Evolutionary conservation across 2,888 invertebrate species (phyloP).

Genomic region (Philereme transversata): DNA sequence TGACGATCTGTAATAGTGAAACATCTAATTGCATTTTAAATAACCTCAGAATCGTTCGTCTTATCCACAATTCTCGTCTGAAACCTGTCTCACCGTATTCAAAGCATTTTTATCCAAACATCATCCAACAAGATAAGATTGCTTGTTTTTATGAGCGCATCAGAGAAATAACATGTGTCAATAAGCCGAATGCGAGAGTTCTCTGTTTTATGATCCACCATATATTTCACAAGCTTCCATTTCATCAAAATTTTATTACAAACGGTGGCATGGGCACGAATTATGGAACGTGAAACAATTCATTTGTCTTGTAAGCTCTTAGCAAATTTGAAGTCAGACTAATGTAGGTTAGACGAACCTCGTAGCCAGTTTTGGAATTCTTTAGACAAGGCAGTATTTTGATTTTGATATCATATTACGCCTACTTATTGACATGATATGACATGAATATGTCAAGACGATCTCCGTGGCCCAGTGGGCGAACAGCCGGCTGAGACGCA

Average conservation of each 20-base stretch:
- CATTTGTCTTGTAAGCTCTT: constrained; percentile 23
- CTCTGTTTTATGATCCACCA: constrained; percentile 55
- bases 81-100: constrained; percentile 36
- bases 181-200: constrained; percentile 53
- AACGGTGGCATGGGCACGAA: constrained; percentile 38
- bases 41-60: constrained; percentile 27
- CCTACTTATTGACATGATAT: too few relatives aligned
- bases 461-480: too few relatives aligned
- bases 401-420: too few relatives aligned
- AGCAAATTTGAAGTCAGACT: constrained; percentile 4
- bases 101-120: constrained; percentile 57
- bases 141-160: constrained; percentile 66
- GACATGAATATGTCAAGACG: too few relatives aligned
- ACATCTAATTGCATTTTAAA: constrained; percentile 31
- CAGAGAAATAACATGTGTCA: constrained; percentile 69
- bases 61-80: constrained; percentile 37
- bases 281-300: constrained; percentile 24
- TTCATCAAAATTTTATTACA: constrained; percentile 65
- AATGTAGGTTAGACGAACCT: background rate
- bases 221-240: constrained; percentile 52
- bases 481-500: too few relatives aligned
- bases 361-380: too few relatives aligned
- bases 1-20: constrained; percentile 35
- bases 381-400: too few relatives aligned
- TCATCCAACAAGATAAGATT: constrained; percentile 63